Evolutionary conservation across 2,797 vertebrate species (phyloP).

Genomic region (Cheirogaleus major): DNA sequence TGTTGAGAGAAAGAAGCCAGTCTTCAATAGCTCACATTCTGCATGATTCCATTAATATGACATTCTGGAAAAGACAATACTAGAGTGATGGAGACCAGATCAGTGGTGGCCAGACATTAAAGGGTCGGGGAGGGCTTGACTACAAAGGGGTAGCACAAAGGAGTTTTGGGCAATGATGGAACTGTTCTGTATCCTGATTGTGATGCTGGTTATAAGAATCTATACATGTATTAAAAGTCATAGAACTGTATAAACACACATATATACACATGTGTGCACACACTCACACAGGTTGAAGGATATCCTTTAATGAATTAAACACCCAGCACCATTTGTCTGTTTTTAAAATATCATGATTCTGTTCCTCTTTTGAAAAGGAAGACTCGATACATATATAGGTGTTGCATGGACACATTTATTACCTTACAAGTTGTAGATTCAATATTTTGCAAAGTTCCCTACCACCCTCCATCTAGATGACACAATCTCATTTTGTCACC

Average conservation of each 20-base stretch:
- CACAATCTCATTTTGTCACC: neutral
- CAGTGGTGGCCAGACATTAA: neutral
- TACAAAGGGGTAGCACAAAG: neutral
- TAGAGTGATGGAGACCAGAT: neutral
- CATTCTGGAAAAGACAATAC: neutral
- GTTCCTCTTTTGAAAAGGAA: constrained; percentile 20
- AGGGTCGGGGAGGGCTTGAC: neutral
- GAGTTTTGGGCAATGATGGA: neutral
- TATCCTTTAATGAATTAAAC: neutral
- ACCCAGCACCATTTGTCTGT: neutral
- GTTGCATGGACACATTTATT: neutral
- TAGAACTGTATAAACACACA: neutral
- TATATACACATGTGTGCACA: no score
- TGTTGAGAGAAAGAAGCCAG: neutral
- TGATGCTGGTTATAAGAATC: neutral
- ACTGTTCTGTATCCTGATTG: neutral
- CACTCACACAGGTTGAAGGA: neutral
- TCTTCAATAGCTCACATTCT: neutral
- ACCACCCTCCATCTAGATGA: neutral
- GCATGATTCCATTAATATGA: neutral
- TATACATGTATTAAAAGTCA: constrained; percentile 10
- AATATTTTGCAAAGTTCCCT: constrained; percentile 14
- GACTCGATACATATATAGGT: neutral
- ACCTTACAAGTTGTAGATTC: neutral
- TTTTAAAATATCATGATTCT: constrained; percentile 34